These are phyloP conservation scores for Leptodactylus fuscus DNA, from an alignment of 2,113 vertebrate species.

Conservation along the genomic window DNA sequence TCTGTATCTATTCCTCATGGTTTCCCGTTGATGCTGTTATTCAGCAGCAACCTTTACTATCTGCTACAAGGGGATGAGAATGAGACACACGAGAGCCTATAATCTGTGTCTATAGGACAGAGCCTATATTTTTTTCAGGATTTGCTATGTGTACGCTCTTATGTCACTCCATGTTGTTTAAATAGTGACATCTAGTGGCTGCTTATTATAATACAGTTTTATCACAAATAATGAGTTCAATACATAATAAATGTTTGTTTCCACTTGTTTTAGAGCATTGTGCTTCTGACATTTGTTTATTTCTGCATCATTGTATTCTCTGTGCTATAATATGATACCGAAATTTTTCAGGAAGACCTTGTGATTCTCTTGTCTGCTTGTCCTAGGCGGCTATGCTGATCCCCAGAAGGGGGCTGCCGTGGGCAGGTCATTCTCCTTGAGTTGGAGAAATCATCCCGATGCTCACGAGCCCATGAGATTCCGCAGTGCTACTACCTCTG, in stretches of 20 bases:
- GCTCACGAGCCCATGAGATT: constrained; percentile 92
- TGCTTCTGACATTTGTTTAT: not conserved
- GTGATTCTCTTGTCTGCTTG: not conserved
- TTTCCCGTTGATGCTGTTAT: too few species aligned
- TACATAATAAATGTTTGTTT: not conserved
- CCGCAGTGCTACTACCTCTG: constrained; percentile 95
- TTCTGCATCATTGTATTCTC: not conserved
- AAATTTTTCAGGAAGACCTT: not conserved
- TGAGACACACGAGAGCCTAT: too few species aligned
- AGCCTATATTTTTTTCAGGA: too few species aligned
- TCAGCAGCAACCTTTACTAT: not conserved
- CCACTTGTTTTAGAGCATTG: not conserved
- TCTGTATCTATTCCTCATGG: too few species aligned
- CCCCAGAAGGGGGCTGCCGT: constrained; percentile 84
- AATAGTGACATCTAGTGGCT: constrained; percentile 24
- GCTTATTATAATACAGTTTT: not conserved
- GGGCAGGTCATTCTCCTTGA: constrained; percentile 93
- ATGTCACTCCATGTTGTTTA: not conserved
- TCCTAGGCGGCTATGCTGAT: constrained; percentile 82
- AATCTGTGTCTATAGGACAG: too few species aligned
- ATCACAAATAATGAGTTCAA: not conserved
- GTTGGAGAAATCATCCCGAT: constrained; percentile 90
- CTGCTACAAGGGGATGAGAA: too few species aligned
- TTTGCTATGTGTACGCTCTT: not conserved
- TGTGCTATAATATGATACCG: too few species aligned